A percentile compares a stretch with the other conserved stretches of the same genome.
Evolutionary conservation across 2,888 invertebrate genomes (phyloP).

Genomic region (Cephus sareptanus): DNA sequence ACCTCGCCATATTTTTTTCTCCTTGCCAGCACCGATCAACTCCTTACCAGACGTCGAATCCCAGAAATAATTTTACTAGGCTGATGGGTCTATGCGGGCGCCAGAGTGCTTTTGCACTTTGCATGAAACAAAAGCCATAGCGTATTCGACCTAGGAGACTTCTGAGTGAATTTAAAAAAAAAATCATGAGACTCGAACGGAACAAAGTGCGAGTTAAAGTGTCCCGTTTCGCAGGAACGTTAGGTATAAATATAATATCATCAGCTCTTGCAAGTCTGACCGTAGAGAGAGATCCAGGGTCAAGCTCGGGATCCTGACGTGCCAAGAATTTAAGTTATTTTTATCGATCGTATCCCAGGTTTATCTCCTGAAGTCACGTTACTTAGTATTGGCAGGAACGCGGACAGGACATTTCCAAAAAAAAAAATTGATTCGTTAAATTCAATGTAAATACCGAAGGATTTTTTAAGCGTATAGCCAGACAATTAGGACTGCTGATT

Average conservation of each 20-base stretch:
- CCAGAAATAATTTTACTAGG: not conserved
- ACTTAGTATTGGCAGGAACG: not conserved
- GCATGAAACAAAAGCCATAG: not conserved
- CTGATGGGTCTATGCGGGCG: not conserved
- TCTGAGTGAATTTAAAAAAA: not conserved
- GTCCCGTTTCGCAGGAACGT: not conserved
- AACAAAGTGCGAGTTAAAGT: not conserved
- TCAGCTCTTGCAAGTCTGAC: not conserved
- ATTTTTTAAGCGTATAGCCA: not conserved
- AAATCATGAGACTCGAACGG: not conserved
- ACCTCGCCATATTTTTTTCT: not conserved
- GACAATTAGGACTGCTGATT: not conserved
- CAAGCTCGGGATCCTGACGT: slow-evolving; percentile 9
- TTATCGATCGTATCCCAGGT: slow-evolving; percentile 1
- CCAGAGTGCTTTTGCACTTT: not conserved
- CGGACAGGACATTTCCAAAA: not conserved
- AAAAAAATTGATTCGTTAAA: not conserved
- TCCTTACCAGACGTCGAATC: not conserved
- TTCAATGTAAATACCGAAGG: not conserved
- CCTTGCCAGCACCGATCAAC: not conserved
- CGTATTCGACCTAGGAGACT: not conserved
- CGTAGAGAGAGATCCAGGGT: slow-evolving; percentile 16
- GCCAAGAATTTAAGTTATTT: slow-evolving; percentile 22
- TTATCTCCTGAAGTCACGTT: not conserved
- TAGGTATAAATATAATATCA: not conserved